phyloP scores from a whole-genome alignment of 2,888 invertebrate species.

The Malthinus seriepunctatus region DNA sequence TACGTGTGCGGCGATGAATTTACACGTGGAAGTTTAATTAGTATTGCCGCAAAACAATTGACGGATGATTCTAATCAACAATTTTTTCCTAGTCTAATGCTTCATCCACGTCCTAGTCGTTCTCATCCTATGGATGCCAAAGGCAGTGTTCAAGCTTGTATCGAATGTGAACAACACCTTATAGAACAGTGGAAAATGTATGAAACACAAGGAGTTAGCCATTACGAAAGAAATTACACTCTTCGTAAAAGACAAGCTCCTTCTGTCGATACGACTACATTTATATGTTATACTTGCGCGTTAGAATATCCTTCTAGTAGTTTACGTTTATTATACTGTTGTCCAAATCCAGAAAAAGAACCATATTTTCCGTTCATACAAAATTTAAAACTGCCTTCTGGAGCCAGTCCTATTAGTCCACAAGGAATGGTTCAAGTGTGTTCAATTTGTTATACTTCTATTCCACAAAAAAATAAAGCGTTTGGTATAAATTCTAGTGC shows the following conservation, averaged over 20 bases:
- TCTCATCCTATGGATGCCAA: conserved; percentile 85
- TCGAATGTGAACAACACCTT: conserved; percentile 82
- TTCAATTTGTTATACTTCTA: conserved; percentile 82
- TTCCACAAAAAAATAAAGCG: conserved; percentile 76
- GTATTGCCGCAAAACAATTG: conserved; percentile 64
- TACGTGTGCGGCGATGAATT: conserved; percentile 91
- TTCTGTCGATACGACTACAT: conserved; percentile 67
- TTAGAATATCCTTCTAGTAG: conserved; percentile 78
- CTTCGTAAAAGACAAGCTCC: conserved; percentile 76
- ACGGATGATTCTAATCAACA: conserved; percentile 57
- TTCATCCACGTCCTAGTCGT: conserved; percentile 83
- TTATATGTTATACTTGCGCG: conserved; percentile 90
- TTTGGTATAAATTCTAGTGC: conserved; percentile 57
- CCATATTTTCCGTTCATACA: conserved; percentile 90
- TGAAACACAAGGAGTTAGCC: conserved; percentile 65
- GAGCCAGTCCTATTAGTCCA: conserved; percentile 87
- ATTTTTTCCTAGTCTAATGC: conserved; percentile 75
- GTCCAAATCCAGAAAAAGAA: conserved; percentile 82
- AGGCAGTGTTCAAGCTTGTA: conserved; percentile 77
- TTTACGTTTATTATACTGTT: conserved; percentile 81
- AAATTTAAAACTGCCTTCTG: conserved; percentile 76
- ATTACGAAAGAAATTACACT: conserved; percentile 78
- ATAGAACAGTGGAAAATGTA: conserved; percentile 85
- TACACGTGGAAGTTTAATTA: conserved; percentile 78
- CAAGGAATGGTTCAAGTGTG: conserved; percentile 91